Conservation (phyloP, 2,113 vertebrate species). For the Notarius lentiginosus region DNA sequence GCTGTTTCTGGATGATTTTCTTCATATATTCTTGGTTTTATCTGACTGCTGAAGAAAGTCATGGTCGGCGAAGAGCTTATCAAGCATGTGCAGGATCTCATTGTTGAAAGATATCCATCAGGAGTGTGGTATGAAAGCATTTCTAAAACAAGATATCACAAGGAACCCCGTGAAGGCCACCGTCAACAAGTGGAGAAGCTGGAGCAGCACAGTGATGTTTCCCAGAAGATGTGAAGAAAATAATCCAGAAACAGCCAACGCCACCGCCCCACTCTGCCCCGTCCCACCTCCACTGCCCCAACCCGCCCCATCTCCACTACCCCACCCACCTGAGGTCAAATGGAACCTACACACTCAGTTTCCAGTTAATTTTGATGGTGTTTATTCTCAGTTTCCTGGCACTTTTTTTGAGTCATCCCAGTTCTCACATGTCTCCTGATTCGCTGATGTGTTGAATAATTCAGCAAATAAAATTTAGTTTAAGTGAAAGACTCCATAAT, state of each 20-base stretch:
- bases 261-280: too few relatives aligned
- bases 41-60: not conserved
- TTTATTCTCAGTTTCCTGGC: not conserved
- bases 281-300: too few relatives aligned
- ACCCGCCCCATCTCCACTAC: too few relatives aligned
- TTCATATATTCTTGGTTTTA: not conserved
- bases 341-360: not conserved
- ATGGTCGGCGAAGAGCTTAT: not conserved
- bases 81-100: not conserved
- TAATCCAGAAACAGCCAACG: not conserved
- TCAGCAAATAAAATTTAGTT: not conserved
- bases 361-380: not conserved
- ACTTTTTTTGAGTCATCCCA: not conserved
- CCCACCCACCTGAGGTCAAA: not conserved
- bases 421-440: not conserved
- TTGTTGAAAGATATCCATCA: not conserved
- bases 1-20: not conserved
- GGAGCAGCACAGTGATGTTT: too few relatives aligned
- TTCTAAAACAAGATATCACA: not conserved
- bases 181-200: too few relatives aligned
- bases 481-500: not conserved
- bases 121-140: not conserved
- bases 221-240: not conserved
- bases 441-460: not conserved
- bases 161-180: not conserved